phyloP scores from a whole-genome alignment of 2,797 vertebrate species.

The Molossus molossus region DNA sequence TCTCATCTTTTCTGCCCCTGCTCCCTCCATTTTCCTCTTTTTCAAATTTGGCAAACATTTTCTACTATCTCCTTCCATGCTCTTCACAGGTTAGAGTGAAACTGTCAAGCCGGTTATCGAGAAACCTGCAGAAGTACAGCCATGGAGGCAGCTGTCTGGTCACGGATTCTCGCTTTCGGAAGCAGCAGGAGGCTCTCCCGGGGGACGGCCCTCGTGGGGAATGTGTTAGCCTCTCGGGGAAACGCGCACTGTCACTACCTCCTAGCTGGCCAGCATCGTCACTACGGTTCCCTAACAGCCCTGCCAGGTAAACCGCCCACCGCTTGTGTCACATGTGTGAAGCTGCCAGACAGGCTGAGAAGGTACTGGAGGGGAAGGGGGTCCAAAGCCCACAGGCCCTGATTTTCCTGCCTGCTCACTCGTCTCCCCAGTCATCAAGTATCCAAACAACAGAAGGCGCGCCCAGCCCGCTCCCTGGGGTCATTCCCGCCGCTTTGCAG shows the following conservation, averaged over 20 bases:
- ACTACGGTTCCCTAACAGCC: neutral
- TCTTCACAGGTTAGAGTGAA: neutral
- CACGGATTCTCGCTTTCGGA: neutral
- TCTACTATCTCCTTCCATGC: neutral
- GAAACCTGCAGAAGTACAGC: neutral
- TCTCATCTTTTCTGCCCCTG: neutral
- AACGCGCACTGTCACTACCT: neutral
- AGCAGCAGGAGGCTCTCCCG: neutral
- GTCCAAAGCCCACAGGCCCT: neutral
- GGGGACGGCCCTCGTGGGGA: neutral
- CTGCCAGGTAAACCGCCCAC: neutral
- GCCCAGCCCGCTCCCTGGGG: neutral
- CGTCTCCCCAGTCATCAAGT: neutral
- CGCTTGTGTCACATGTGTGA: neutral
- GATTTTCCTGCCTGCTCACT: neutral
- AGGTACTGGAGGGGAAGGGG: neutral
- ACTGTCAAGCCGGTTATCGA: neutral
- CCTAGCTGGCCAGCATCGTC: neutral
- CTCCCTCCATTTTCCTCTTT: neutral
- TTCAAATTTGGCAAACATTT: neutral
- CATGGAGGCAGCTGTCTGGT: rapidly evolving
- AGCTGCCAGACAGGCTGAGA: neutral
- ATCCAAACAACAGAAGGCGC: neutral
- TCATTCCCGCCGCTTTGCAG: neutral
- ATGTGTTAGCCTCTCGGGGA: neutral